These are phyloP conservation scores for Acanthosepion esculentum DNA, from an alignment of 2,888 invertebrate species.

Conservation along the genomic window DNA sequence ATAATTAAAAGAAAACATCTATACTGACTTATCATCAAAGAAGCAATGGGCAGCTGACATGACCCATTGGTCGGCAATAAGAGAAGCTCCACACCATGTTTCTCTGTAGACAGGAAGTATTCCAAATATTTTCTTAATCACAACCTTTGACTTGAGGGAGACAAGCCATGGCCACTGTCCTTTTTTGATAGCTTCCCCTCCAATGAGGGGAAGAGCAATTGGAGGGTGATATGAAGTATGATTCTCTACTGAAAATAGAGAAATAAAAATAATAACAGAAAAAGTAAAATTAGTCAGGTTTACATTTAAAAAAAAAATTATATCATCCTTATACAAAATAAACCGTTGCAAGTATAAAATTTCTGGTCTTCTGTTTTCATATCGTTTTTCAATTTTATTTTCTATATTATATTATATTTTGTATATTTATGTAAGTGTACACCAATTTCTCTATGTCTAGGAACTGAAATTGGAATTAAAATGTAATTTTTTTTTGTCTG, in stretches of 20 bases:
- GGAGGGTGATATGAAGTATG: neutral
- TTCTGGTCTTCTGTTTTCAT: too few relatives aligned
- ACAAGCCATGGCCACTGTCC: conserved; percentile 97
- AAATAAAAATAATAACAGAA: neutral
- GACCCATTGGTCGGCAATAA: conserved; percentile 86
- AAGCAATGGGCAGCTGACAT: conserved; percentile 96
- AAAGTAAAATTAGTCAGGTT: too few relatives aligned
- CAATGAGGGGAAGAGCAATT: conserved; percentile 78
- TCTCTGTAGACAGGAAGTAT: conserved; percentile 63
- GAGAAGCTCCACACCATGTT: conserved; percentile 85
- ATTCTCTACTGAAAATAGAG: neutral
- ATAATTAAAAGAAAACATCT: neutral
- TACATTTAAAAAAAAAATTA: too few relatives aligned
- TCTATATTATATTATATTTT: too few relatives aligned
- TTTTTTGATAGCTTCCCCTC: conserved; percentile 87
- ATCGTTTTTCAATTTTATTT: too few relatives aligned
- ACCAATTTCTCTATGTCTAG: too few relatives aligned
- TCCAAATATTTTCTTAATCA: conserved; percentile 62
- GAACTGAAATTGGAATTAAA: too few relatives aligned
- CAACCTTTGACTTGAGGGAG: conserved; percentile 64
- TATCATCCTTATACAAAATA: too few relatives aligned
- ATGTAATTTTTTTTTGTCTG: too few relatives aligned
- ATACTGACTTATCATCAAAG: conserved; percentile 56
- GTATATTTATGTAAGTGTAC: too few relatives aligned
- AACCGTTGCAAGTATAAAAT: too few relatives aligned